Conservation (phyloP, 1,140 invertebrate species). For the Tetramorium alpestre region DNA sequence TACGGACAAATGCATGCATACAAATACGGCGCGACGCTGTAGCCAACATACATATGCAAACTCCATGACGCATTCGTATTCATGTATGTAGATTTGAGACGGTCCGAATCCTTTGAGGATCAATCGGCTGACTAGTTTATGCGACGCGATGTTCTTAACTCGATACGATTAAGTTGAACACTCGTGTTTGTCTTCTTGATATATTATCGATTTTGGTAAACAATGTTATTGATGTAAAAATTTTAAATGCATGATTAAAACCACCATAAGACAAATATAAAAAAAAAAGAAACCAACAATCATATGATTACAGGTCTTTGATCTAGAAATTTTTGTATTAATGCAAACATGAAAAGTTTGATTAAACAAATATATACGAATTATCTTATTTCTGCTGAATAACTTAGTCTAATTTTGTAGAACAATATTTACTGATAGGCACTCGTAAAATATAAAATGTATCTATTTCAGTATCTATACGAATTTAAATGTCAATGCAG, state of each 20-base stretch:
- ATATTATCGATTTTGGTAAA: neutral
- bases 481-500: neutral
- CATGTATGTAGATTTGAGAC: conserved; percentile 72
- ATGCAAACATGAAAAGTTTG: neutral
- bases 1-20: conserved; percentile 53
- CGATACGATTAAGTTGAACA: conserved; percentile 33
- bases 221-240: neutral
- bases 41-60: conserved; percentile 70
- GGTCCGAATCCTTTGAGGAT: conserved; percentile 65
- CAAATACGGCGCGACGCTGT: conserved; percentile 21
- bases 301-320: neutral
- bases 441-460: neutral
- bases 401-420: neutral
- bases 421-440: neutral
- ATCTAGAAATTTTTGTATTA: neutral
- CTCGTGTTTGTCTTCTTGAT: neutral
- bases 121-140: conserved; percentile 58
- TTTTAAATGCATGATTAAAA: neutral
- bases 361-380: neutral
- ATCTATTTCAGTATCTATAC: neutral
- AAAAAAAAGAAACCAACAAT: neutral
- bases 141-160: conserved; percentile 37
- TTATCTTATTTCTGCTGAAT: neutral
- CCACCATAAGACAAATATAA: neutral
- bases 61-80: conserved; percentile 70